Base-by-base conservation (phyloP, 2,888 invertebrate genomes). In the Acrobasis suavella region DNA sequence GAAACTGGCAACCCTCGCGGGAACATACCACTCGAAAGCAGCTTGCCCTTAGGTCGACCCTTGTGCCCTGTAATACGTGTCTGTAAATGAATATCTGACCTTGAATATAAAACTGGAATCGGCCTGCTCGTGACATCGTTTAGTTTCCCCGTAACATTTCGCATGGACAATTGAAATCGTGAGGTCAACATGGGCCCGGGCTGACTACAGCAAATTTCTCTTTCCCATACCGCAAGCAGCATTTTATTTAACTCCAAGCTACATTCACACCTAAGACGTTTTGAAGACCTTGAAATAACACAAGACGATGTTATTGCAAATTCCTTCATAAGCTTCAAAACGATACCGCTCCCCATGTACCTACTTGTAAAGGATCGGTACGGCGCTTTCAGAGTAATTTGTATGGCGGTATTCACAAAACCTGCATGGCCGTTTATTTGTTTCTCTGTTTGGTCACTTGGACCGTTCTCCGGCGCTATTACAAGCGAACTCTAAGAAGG, bases 121-220 rank as follows among this genome's bases (percentile, higher is more conserved):
- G 85, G 83, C 80, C 85, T 81, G 81, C 79, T 85, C 89, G 88
- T 87, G 91, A 89, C 89, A 89, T 86, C 87, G 89, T 87, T 90
- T 86, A 85, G 85, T 86, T 85, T 84, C 81, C 82, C 78, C 81
- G 82, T 86, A 89, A 89, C 89, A 89, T 89, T 91, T 90, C 80
- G 87, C 88, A 88, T 89, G 90, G 91, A 90, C 91, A 90, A 90
- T 91, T 89, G 91, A 87, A 91, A 90, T 88, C 91, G 91, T 91
- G 91, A 91, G 91, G 91, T 91, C 91, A 90, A 78, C 87, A 82
- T 84, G 84, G 87, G 83, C 86, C 83, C 81, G 85, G 75, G 83
- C 87, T 82, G 85, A 85, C 86, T 87, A 82, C 82, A 83, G 87
- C 87, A 84, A 89, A 89, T 90, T 89, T 90, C 89, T 87, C 87